These are phyloP conservation scores for Dastarcus helophoroides DNA, from an alignment of 2,888 invertebrate genomes.

Conservation along the genomic window DNA sequence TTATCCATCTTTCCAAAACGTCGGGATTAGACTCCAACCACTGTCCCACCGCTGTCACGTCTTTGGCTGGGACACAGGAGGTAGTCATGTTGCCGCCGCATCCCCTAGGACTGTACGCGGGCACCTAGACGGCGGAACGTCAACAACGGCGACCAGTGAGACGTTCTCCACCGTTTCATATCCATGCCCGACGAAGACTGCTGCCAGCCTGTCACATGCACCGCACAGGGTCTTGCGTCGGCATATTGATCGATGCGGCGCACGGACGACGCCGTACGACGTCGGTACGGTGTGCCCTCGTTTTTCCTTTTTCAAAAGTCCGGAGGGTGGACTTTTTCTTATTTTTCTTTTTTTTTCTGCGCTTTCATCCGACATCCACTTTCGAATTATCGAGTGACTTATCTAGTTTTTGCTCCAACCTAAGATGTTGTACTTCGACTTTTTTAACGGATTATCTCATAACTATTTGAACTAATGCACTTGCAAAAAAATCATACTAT, in stretches of 20 bases:
- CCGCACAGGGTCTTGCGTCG: slow-evolving; percentile 11
- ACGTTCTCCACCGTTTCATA: slow-evolving; percentile 22
- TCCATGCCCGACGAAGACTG: slow-evolving; percentile 12
- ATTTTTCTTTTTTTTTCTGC: too few species aligned
- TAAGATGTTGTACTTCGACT: too few species aligned
- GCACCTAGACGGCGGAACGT: slow-evolving; percentile 27
- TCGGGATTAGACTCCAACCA: slow-evolving; percentile 53
- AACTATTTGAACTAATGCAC: too few species aligned
- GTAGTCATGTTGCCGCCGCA: slow-evolving; percentile 34
- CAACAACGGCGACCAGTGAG: slow-evolving; percentile 22
- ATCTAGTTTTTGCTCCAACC: too few species aligned
- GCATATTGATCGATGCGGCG: not conserved
- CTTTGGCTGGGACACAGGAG: slow-evolving; percentile 29
- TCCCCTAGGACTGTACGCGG: slow-evolving; percentile 27
- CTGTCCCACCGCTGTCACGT: slow-evolving; percentile 30
- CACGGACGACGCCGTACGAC: not conserved
- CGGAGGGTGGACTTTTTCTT: too few species aligned
- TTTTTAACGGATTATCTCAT: too few species aligned
- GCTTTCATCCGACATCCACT: too few species aligned
- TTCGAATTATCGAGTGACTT: too few species aligned
- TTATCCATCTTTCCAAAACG: slow-evolving; percentile 64
- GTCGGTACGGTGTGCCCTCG: too few species aligned
- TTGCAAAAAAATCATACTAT: too few species aligned
- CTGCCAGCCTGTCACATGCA: slow-evolving; percentile 12
- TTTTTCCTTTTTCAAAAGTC: too few species aligned